phyloP scores from a whole-genome alignment of 2,888 invertebrate species.

The Parnassius smintheus region DNA sequence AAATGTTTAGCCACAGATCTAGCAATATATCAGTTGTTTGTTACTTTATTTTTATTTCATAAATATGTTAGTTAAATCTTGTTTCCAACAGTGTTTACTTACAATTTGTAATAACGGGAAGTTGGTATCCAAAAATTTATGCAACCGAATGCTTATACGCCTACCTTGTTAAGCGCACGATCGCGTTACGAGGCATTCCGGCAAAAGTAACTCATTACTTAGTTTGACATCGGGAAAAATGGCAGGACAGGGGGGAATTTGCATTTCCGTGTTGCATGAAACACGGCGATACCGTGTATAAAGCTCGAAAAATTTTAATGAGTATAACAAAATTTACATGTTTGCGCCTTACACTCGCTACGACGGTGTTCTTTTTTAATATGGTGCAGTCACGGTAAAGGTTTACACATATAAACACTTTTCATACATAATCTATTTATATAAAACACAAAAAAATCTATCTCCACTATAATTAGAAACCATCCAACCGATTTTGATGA shows the following conservation, averaged over 20 bases:
- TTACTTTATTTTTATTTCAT: too few species aligned
- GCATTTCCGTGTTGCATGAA: conserved; percentile 77
- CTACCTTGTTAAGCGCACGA: conserved; percentile 37
- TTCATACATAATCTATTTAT: too few species aligned
- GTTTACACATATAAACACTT: not conserved
- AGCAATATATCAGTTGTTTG: too few species aligned
- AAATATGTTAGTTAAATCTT: not conserved
- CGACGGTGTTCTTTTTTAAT: conserved; percentile 5
- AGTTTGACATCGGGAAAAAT: conserved; percentile 63
- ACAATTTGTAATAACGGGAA: not conserved
- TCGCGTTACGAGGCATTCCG: conserved; percentile 17
- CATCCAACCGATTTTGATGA: too few species aligned
- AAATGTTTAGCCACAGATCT: too few species aligned
- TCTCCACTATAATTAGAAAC: too few species aligned
- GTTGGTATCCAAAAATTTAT: conserved; percentile 12
- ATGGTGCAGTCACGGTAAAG: not conserved
- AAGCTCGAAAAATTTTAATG: conserved; percentile 67
- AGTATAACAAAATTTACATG: conserved; percentile 63
- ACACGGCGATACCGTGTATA: conserved; percentile 56
- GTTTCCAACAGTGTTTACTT: not conserved
- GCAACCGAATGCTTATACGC: conserved; percentile 4
- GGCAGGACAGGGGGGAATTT: conserved; percentile 51
- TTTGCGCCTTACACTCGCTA: conserved; percentile 33
- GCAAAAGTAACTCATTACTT: conserved; percentile 52
- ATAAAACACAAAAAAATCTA: too few species aligned